Percentiles rank a stretch among this genome's conserved stretches.
Conservation (phyloP, 1,140 invertebrate species). For the Drosophila pandora region DNA sequence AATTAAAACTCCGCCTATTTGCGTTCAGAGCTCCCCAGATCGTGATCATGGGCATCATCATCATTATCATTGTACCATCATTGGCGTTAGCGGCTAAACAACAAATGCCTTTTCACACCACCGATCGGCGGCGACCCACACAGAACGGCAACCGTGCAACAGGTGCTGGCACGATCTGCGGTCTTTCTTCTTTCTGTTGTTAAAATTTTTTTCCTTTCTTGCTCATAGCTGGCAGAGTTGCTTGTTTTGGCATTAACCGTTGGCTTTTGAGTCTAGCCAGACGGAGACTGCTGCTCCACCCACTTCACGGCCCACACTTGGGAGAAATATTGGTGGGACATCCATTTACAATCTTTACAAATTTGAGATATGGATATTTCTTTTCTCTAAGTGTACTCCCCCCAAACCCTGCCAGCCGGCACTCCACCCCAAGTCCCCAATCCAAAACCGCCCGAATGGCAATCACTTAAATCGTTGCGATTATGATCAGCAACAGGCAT, state of each 20-base stretch:
- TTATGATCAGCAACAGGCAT: conserved; percentile 71
- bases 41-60: conserved; percentile 62
- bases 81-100: conserved; percentile 44
- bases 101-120: conserved; percentile 77
- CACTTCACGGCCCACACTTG: conserved; percentile 16
- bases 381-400: conserved; percentile 9
- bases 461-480: conserved; percentile 79
- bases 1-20: conserved; percentile 79
- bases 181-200: conserved; percentile 9
- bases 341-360: not conserved
- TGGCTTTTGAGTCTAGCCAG: conserved; percentile 37
- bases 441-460: conserved; percentile 40
- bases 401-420: not conserved
- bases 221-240: conserved; percentile 6
- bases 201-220: conserved; percentile 9
- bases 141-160: conserved; percentile 27
- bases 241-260: conserved; percentile 51
- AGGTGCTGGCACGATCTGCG: conserved; percentile 67
- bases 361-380: not conserved
- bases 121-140: conserved; percentile 27
- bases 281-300: conserved; percentile 27
- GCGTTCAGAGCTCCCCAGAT: conserved; percentile 56
- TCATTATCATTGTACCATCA: conserved; percentile 23
- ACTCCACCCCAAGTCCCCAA: conserved; percentile 24
- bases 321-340: not conserved